Evolutionary conservation across 1,140 invertebrate species (phyloP).

Genomic region (Antheraea pernyi): DNA sequence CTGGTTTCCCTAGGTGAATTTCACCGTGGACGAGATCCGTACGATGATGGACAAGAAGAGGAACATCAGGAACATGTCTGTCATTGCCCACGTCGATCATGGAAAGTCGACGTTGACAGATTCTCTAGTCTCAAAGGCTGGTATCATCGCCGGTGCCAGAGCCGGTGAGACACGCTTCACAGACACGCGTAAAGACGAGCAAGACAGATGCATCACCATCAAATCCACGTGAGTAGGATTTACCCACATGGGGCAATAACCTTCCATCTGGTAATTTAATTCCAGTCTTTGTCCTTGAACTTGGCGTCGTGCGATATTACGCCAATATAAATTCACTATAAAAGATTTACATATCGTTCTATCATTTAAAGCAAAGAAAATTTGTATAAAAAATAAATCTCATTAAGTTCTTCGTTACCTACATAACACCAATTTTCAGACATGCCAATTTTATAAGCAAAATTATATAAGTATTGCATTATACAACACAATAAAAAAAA

Average conservation of each 20-base stretch:
- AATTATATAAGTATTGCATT: too few relatives aligned
- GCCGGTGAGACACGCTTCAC: conserved; percentile 99
- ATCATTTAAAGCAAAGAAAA: too few relatives aligned
- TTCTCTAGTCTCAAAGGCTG: conserved; percentile 99
- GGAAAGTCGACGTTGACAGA: conserved; percentile 99
- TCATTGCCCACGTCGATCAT: conserved; percentile 99
- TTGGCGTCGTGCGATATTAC: background rate
- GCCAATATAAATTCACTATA: too few relatives aligned
- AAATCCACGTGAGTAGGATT: conserved; percentile 97
- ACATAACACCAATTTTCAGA: too few relatives aligned
- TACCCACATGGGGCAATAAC: conserved; percentile 33
- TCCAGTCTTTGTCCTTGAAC: conserved; percentile 2
- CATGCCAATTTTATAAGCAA: too few relatives aligned
- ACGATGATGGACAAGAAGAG: conserved; percentile 99
- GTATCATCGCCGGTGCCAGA: conserved; percentile 99
- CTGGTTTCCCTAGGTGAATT: conserved; percentile 94
- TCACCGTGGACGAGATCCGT: conserved; percentile 99
- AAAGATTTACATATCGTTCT: too few relatives aligned
- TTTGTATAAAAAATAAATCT: too few relatives aligned
- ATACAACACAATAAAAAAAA: too few relatives aligned
- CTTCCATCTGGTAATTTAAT: background rate
- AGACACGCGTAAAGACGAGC: conserved; percentile 99
- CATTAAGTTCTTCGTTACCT: too few relatives aligned
- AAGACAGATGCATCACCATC: conserved; percentile 99
- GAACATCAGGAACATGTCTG: conserved; percentile 99